Evolutionary conservation across 2,113 vertebrate species (phyloP), one percentile per base, ranked within the genome.

Genomic region (Labeo rohita): DNA sequence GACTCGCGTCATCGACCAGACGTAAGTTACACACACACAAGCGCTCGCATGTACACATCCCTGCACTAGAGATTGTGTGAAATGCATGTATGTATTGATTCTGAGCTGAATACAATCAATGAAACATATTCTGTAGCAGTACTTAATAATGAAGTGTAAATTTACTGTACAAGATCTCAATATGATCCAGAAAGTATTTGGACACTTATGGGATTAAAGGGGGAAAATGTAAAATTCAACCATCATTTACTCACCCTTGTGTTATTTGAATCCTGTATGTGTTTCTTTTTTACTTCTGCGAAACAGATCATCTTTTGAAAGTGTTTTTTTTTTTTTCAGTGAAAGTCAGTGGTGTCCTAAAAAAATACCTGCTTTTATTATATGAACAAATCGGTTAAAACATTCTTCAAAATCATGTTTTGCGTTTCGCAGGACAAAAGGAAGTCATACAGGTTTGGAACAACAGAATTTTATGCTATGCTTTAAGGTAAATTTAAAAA

Each of bases 21-120:
- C 91, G 96, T 97, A 89, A 95, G 96, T 94, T 6, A 45, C 43
- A 54, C 56, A 73, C 84, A 81, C 56, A 81, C 75, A 85, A 21
- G 23, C 15, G 65, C 21, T 56, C 2, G 43, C 68, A 66, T 45
- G 43, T 66, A 79, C 82, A 87, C 43, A n/a, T 28, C 49, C 6
- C 47, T 50, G 11, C 79, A 76, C 56, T 18, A 54, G 75, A 77
- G 12, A 28, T 36, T 36, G 52, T 65, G 59, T 52, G 43, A 18
- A 54, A 52, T 28, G 43, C 16, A 23, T 75, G n/a, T n/a, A 23
- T 36, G 28, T 43, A 52, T 61, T 73, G 66, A 61, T 83, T 21
- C 50, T 7, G 49, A 54, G 49, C 23, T 28, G 16, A 79, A 45
- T 45, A 63, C 1, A 80, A 56, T 61, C 79, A 61, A 45, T 65